Evolutionary conservation across 2,113 vertebrate species (phyloP), one percentile per base, ranked within the genome.

Genomic region (Corydoras maculifer): DNA sequence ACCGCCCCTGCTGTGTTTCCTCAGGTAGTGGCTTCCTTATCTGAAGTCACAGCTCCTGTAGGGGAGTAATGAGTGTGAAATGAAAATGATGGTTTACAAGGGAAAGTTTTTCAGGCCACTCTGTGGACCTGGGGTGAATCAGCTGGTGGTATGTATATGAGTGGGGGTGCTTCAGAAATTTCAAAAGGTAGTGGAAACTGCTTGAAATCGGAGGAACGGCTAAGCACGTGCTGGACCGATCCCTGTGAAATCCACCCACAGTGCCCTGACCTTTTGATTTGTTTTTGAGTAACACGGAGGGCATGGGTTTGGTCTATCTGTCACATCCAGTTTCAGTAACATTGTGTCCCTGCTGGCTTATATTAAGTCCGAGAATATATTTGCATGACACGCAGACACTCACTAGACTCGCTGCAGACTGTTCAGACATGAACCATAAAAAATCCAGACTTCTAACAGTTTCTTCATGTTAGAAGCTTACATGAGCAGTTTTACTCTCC

Each of bases 321-420:
- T 78, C 78, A 76, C 62, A 66, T 78, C 48, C 10, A 69, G 69
- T 80, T 72, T 54, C 32, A 63, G 29, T 65, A 30, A 73, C 58
- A 35, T 25, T 51, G 67, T 73, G 80, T 84, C 81, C 67, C 54
- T 70, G 53, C 61, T 25, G 70, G 29, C 59, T 72, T 49, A 50
- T 58, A 62, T 70, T 71, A 62, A 75, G 67, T 55, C 75, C 55
- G 59, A 61, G 69, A 59, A 66, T 73, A 25, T 73, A 83, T 86
- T 88, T 90, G 85, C 83, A 87, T 85, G 77, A 65, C 76, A 63
- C 57, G 79, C 81, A 88, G 86, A 86, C 79, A 68, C 75, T 78
- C 14, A 29, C 64, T 73, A 62, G 79, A 64, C 70, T 69, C 72
- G 79, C 80, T 84, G 75, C 0, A 59, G 73, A 81, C 81, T 64